Base-by-base conservation (phyloP, 2,888 invertebrate species). In the Campoplex capitator region DNA sequence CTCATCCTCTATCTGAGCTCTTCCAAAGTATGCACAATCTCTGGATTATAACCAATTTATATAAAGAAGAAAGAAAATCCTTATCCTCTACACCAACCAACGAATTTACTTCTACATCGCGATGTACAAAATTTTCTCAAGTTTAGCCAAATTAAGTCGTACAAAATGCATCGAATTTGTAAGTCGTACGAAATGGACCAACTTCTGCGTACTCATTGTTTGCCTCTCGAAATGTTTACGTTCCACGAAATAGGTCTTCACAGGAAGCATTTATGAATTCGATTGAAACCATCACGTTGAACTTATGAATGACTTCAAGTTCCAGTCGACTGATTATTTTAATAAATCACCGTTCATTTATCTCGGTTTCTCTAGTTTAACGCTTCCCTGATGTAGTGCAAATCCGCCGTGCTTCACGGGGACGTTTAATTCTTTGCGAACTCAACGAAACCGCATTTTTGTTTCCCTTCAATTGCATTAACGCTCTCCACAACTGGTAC, bases 41-140 rank as follows among this genome's bases (percentile, higher is more conserved):
- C 74, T 42, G 79, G 78, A 83, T 87, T 83, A 85, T 84, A 79
- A 87, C 58, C 38, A 78, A 87, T 78, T 82, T 68, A 38, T 13
- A 58, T 42, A 76, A 80, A 73, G 48, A 65, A 58, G 11, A 70
- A 38, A 62, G 54, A 71, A 68, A 79, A 86, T 71, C 35, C 35
- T 73, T 51, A 56, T 67, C 75, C 48, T 13, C 42, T 45, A 65
- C 9, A 65, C 54, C 65, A 18, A 56, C 67, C 35, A 32, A 38
- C 67, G 56, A 76, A 80, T 76, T 80, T 73, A 45, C 71, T 62
- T 7, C 42, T 28, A 32, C 18, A 1, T n/a, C 48, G n/a, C 56
- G 77, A 38, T 71, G 23, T 23, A 45, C 16, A 67, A 73, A 48
- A 77, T 38, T 48, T 35, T 38, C 18, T 23, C 32, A 13, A 8